Percentiles rank a stretch among this genome's conserved stretches.
Conservation (phyloP, 2,797 vertebrate genomes). For the Podarcis lilfordi region DNA sequence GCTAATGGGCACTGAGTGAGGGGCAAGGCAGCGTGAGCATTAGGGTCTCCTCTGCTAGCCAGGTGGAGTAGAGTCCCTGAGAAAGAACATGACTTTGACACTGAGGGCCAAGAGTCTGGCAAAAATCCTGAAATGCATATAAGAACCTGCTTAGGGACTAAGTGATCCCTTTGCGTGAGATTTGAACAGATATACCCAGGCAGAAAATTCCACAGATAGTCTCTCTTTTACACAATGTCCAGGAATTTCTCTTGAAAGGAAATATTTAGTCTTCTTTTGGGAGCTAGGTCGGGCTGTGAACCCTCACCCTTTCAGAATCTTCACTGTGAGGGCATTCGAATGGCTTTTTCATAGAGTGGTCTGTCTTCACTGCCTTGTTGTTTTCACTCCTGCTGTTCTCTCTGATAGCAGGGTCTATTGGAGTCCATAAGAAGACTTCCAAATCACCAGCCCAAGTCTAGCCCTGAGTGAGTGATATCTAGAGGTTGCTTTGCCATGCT, state of each 20-base stretch:
- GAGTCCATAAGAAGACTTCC: neutral
- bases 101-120: neutral
- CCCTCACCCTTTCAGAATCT: neutral
- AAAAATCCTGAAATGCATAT: accelerated
- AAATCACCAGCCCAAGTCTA: neutral
- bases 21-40: accelerated
- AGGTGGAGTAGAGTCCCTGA: neutral
- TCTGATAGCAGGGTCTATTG: neutral
- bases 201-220: neutral
- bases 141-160: neutral
- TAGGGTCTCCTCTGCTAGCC: neutral
- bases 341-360: neutral
- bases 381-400: constrained; percentile 9
- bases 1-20: neutral
- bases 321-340: neutral
- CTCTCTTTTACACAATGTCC: constrained; percentile 10
- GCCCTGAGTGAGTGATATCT: neutral
- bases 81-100: neutral
- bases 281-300: constrained; percentile 1
- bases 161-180: neutral
- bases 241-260: constrained; percentile 19
- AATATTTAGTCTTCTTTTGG: neutral
- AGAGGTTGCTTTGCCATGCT: neutral
- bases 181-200: neutral
- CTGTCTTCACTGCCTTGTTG: neutral